Percentiles rank a stretch among this genome's conserved stretches.
Evolutionary conservation across 2,113 vertebrate genomes (phyloP).

Genomic region (Silurus asotus): DNA sequence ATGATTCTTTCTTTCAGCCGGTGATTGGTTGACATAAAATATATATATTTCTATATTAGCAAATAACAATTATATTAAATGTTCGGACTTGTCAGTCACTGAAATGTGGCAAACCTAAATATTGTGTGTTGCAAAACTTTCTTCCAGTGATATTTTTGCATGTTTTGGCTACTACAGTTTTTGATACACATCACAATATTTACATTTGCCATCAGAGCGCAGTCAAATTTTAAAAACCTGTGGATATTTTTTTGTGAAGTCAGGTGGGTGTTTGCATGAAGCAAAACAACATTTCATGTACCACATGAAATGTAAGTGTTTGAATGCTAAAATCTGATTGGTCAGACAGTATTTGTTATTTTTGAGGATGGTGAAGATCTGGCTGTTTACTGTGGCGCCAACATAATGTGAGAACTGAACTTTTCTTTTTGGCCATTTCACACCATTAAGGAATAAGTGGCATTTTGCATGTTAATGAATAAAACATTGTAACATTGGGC

Average conservation of each 20-base stretch:
- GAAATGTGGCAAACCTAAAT: neutral
- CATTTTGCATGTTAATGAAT: neutral
- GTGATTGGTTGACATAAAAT: neutral
- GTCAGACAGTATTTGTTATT: neutral
- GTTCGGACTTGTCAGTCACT: neutral
- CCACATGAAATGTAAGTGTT: neutral
- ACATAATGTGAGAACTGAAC: neutral
- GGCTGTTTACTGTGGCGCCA: neutral
- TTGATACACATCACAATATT: neutral
- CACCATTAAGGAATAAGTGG: neutral
- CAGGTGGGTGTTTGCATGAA: neutral
- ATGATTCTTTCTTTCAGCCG: neutral
- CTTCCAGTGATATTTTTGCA: neutral
- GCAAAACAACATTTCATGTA: neutral
- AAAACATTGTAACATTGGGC: neutral
- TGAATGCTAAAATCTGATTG: neutral
- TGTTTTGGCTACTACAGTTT: neutral
- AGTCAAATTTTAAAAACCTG: too few species aligned
- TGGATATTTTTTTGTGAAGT: too few species aligned
- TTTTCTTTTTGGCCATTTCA: neutral
- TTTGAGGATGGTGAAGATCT: neutral
- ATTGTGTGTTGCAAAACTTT: neutral
- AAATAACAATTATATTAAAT: neutral
- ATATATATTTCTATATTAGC: neutral
- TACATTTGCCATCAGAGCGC: neutral